Evolutionary conservation across 1,140 invertebrate genomes (phyloP), one percentile per base, ranked within the genome.

Genomic region (Drosophila lowei): DNA sequence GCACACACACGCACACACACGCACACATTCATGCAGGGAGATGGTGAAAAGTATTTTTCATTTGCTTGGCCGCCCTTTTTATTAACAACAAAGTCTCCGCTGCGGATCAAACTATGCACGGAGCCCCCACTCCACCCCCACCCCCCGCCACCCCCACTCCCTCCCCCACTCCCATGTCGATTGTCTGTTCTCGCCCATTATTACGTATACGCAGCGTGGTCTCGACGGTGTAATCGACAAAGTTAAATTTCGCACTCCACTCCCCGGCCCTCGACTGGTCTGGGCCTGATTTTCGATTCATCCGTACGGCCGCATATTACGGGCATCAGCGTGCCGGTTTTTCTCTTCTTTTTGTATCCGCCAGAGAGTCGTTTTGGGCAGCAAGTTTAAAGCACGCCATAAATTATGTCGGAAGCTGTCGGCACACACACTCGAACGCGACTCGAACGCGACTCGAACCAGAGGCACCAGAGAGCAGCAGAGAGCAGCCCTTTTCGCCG

Each of bases 231-330:
- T 86, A 80, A 85, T 85, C 80, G 77, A 52, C 64, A 85, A 80
- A 86, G 81, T 86, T 85, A 86, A 71, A 85, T 77, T 85, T 85
- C 73, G 81, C 77, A 80, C 73, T 77, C 76, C 70, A n/a, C n/a
- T n/a, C n/a, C n/a, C 42, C 47, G 61, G 18, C 52, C 75, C 42
- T 54, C 18, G 47, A 38, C 9, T 34, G 30, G 44, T 34, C 59
- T 50, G 57, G 58, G 68, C 71, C 74, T 66, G 61, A 72, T 72
- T 81, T 62, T 72, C 49, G 62, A 54, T 55, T 47, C 42, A 67
- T 54, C 15, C 72, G 30, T 42, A 54, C 57, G 59, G 68, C 79
- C 68, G 63, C 59, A 74, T 56, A 74, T 74, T 68, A 38, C 34
- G 34, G 11, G 34, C 11, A 79, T 68, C 66, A 42, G 48, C 62